A percentile compares a stretch with the other conserved stretches of the same genome.
These are phyloP conservation scores for Dendrophyllia cribrosa DNA, from an alignment of 64 coral and sea anemone genomes.

Conservation along the genomic window DNA sequence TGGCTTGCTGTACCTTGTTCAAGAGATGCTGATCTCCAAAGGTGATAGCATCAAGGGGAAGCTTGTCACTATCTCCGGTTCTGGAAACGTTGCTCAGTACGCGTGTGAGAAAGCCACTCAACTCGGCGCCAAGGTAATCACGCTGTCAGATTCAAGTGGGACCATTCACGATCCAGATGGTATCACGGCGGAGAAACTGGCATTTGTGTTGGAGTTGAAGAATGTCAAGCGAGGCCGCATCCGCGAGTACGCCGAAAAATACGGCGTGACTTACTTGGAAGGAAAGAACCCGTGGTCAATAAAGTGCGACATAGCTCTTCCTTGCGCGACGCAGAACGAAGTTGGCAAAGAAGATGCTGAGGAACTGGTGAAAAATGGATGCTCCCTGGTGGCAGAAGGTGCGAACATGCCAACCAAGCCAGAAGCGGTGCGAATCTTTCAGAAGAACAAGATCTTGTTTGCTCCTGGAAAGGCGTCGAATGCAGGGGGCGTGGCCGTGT, in stretches of 20 bases:
- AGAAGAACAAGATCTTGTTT: conserved; percentile 74
- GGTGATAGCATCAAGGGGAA: conserved; percentile 79
- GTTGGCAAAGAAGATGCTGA: conserved; percentile 82
- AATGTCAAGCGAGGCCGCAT: conserved; percentile 89
- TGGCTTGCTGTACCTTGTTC: conserved; percentile 92
- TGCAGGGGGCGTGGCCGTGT: conserved; percentile 89
- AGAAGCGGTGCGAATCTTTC: conserved; percentile 80
- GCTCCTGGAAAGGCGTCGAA: conserved; percentile 93
- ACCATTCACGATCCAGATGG: conserved; percentile 86
- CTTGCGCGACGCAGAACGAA: conserved; percentile 91
- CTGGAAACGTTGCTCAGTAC: conserved; percentile 91
- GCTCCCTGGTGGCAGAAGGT: conserved; percentile 76
- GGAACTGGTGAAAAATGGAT: conserved; percentile 81
- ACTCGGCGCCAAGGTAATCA: conserved; percentile 84
- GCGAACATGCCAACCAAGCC: conserved; percentile 92
- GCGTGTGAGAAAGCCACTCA: conserved; percentile 77
- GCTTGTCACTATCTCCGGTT: conserved; percentile 83
- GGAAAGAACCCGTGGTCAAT: conserved; percentile 88
- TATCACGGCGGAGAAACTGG: conserved; percentile 79
- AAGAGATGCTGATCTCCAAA: conserved; percentile 78
- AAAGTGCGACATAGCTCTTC: conserved; percentile 86
- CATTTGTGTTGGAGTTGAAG: conserved; percentile 83
- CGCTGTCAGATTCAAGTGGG: conserved; percentile 85
- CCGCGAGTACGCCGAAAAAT: conserved; percentile 85
- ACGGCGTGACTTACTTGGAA: conserved; percentile 78